Percentiles rank a stretch among this genome's conserved stretches.
phyloP scores from a whole-genome alignment of 2,797 vertebrate genomes.

The Otolemur crassicaudatus region DNA sequence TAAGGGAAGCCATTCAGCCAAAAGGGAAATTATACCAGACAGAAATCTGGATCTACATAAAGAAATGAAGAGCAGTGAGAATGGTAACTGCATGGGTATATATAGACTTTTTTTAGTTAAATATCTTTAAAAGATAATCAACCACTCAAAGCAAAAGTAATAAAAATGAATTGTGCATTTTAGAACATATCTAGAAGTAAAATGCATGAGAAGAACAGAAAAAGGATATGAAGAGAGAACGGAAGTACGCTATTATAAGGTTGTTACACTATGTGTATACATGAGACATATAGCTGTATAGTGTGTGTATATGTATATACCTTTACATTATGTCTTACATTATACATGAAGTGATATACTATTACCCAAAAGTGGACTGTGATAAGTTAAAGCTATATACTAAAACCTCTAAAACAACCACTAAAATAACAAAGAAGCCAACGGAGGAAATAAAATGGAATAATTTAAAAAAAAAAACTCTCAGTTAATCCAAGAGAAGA shows the following conservation, averaged over 20 bases:
- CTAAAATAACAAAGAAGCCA: slow-evolving; percentile 6
- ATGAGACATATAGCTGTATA: background rate
- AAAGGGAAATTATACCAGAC: background rate
- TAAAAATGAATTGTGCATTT: background rate
- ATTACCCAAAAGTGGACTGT: background rate
- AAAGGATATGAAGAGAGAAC: background rate
- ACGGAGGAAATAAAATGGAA: background rate
- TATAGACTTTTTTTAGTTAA: background rate
- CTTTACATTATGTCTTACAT: background rate
- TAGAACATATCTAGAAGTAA: background rate
- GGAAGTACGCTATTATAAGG: background rate
- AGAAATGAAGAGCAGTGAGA: background rate
- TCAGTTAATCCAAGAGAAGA: slow-evolving; percentile 10
- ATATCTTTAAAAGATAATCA: slow-evolving; percentile 10
- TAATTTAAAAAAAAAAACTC: background rate
- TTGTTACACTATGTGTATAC: background rate
- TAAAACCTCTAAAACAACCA: background rate
- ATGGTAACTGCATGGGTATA: background rate
- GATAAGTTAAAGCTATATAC: background rate
- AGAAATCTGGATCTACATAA: background rate
- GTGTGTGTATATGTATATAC: no score
- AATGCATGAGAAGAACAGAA: background rate
- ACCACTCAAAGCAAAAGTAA: background rate
- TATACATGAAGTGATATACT: background rate
- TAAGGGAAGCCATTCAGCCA: background rate